Evolutionary conservation across 2,113 vertebrate genomes (phyloP).

Genomic region (Antigone vipio): DNA sequence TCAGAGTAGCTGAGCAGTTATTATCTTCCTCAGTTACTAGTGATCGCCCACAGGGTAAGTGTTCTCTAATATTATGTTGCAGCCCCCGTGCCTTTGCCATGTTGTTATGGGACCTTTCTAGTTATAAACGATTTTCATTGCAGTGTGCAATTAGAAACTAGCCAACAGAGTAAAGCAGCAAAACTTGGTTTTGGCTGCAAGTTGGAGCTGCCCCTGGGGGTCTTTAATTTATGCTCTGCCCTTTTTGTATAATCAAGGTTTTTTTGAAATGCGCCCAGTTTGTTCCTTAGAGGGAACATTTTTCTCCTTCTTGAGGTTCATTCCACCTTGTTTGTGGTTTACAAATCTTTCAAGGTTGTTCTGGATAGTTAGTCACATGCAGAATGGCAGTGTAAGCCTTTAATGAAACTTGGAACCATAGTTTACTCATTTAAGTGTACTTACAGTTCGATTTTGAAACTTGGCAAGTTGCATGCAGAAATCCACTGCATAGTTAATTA

Average conservation of each 20-base stretch:
- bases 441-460: background rate
- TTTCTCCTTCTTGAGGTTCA: background rate
- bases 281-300: background rate
- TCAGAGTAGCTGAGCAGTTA: conserved; percentile 51
- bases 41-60: conserved; percentile 36
- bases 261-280: background rate
- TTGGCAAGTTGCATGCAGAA: background rate
- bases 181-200: conserved; percentile 4
- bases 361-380: background rate
- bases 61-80: conserved; percentile 50
- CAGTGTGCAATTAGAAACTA: conserved; percentile 31
- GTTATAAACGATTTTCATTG: conserved; percentile 56
- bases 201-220: background rate
- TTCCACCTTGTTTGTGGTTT: background rate
- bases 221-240: conserved; percentile 35
- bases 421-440: background rate
- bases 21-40: conserved; percentile 57
- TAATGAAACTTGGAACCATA: background rate
- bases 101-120: conserved; percentile 41
- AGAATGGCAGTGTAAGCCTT: background rate
- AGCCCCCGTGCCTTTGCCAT: conserved; percentile 20
- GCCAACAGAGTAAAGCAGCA: conserved; percentile 5
- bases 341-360: background rate
- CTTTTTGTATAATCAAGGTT: background rate
- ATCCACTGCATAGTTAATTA: background rate